phyloP scores from a whole-genome alignment of 37 sponge, comb jelly and placozoan genomes.

The Spongia lamella region DNA sequence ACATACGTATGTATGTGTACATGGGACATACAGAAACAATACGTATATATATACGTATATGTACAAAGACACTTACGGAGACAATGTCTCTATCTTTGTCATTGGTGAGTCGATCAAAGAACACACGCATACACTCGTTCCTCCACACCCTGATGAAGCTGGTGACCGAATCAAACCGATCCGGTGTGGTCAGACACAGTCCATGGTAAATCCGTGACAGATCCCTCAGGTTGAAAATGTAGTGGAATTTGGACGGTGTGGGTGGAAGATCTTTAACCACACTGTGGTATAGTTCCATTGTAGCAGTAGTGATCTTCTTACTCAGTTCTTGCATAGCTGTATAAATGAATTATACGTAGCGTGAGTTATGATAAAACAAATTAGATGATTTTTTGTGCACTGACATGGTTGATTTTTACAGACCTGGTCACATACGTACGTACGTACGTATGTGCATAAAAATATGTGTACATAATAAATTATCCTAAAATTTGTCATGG shows the following conservation, averaged over 20 bases:
- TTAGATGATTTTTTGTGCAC: no score
- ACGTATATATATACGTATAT: not conserved
- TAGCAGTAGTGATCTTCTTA: constrained; percentile 72
- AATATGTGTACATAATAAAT: not conserved
- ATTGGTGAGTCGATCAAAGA: constrained; percentile 91
- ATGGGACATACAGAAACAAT: not conserved
- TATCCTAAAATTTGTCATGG: no score
- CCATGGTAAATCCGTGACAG: constrained; percentile 98
- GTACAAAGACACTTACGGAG: constrained; percentile 8
- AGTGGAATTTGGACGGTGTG: constrained; percentile 98
- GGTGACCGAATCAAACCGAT: constrained; percentile 58
- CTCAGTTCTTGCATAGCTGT: constrained; percentile 74
- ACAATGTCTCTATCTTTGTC: constrained; percentile 81
- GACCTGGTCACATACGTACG: not conserved
- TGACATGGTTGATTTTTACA: no score
- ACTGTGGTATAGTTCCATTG: constrained; percentile 88
- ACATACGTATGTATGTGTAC: not conserved
- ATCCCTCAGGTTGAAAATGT: constrained; percentile 98
- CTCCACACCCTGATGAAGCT: constrained; percentile 90
- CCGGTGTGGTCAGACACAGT: constrained; percentile 78
- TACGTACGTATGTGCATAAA: not conserved
- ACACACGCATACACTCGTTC: constrained; percentile 94
- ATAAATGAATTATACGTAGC: not conserved
- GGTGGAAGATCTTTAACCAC: constrained; percentile 93
- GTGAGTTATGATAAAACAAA: no score